Evolutionary conservation across 2,888 invertebrate genomes (phyloP), one percentile per base, ranked within the genome.

Genomic region (Drosophila leonis): DNA sequence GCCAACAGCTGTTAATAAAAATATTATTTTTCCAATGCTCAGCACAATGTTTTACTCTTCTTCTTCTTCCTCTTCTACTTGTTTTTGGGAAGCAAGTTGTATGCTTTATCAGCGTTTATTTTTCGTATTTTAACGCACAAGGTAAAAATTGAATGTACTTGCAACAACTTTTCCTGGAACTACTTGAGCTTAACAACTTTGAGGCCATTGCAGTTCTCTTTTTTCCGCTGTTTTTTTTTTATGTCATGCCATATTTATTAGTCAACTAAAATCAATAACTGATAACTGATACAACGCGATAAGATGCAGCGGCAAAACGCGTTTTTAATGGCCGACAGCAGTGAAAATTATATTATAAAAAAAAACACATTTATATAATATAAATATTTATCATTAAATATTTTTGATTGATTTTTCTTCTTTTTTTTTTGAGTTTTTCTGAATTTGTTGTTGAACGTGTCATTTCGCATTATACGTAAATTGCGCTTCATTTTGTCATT

Each of bases 1-100:
- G 90, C 64, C 89, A 87, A 80, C 86, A 86, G 90, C 84, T 86
- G 87, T 83, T 80, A 65, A 61, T 39, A 70, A 52, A 33, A 15
- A 24, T 29, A 24, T 51, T 59, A 33, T 54, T 61, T 65, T 59
- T 31, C 20, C 56, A 75, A 9, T 44, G 62, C 39, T 73, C 56
- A 69, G 73, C 73, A 67, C 63, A 48, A 54, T 41, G 42, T 24
- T n/a, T 10, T 63, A 7, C 31, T 15, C 27, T 18, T 31, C 48
- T 20, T 5, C 24, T 27, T 42, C 37, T 72, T 57, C 9, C 31
- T 42, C 9, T 12, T 54, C 6, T 15, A 4, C 6, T 10, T 24
- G 9, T 15, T 54, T 54, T 54, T 54, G 18, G 33, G 52, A 9
- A 37, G 27, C n/a, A 37, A 51, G 41, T 55, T 59, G 72, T 48